Base-by-base conservation (phyloP, 2,113 vertebrate genomes). In the Archocentrus centrarchus region DNA sequence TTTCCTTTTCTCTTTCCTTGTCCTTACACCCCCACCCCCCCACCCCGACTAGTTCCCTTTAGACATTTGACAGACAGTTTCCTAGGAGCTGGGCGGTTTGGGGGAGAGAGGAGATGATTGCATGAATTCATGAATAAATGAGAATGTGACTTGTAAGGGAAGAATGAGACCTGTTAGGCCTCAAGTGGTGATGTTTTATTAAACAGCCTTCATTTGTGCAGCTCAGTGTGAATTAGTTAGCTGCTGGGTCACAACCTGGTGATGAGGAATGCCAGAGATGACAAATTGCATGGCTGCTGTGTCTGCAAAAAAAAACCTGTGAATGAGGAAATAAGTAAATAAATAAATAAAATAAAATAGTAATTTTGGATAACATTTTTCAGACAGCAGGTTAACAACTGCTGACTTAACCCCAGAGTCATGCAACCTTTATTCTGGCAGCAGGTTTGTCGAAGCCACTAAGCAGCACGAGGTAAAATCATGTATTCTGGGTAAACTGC, bases 41-140 rank as follows among this genome's bases (percentile, higher is more conserved):
- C 58, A 66, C 68, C 79, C 59, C n/a, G 58, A 81, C 62, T n/a
- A 17, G 59, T 24, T 90, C 82, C 84, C 90, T 73, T 59, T 55
- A 83, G 81, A 87, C 53, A 11, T 76, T 87, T 93, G 88, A 93
- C 59, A 32, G 90, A 87, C 90, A 93, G 88, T 86, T 94, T 92
- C 78, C 83, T 53, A 70, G 81, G 90, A 91, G 88, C 85, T 77
- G 79, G 83, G 86, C 83, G 91, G 87, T 93, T 91, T 89, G 82
- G 89, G 90, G 82, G 88, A 89, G 85, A 60, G 81, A 77, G 82
- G 82, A 87, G 90, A 94, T 94, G 91, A 94, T 93, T 94, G 92
- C 92, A 93, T 91, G 93, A 94, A 91, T 93, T 90, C 90, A 95
- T 94, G 89, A 94, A 94, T 93, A 94, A 93, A 94, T 93, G 89